These are phyloP conservation scores for Deilephila porcellus DNA, from an alignment of 2,888 invertebrate species.

Conservation along the genomic window DNA sequence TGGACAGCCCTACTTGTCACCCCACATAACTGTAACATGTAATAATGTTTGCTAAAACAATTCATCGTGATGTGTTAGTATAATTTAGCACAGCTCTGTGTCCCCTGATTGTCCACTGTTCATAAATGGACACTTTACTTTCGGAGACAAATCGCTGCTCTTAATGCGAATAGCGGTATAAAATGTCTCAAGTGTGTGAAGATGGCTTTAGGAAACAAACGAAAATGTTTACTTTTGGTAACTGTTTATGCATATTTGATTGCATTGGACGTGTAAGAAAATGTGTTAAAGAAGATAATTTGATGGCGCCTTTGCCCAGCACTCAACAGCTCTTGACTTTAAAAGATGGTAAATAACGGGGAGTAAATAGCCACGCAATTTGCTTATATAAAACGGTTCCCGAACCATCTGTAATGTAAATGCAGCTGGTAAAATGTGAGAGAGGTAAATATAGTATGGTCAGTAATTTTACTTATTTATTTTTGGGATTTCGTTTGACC, in stretches of 20 bases:
- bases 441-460: too few relatives aligned
- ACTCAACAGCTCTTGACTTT: neutral
- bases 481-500: too few relatives aligned
- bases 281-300: too few relatives aligned
- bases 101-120: conserved; percentile 10
- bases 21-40: conserved; percentile 30
- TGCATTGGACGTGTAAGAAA: too few relatives aligned
- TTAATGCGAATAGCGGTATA: conserved; percentile 8
- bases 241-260: neutral
- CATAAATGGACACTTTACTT: conserved; percentile 21
- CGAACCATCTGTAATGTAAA: too few relatives aligned
- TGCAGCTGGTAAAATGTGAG: too few relatives aligned
- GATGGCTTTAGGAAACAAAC: conserved; percentile 10
- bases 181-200: conserved; percentile 4
- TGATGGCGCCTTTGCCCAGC: too few relatives aligned
- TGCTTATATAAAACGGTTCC: too few relatives aligned
- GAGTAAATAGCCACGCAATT: too few relatives aligned
- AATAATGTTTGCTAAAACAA: conserved; percentile 32
- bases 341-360: too few relatives aligned
- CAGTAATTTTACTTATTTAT: too few relatives aligned
- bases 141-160: neutral
- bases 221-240: neutral
- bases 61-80: conserved; percentile 29
- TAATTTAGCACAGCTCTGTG: conserved; percentile 27
- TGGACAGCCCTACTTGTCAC: conserved; percentile 22